A percentile compares a stretch with the other conserved stretches of the same genome.
Conservation (phyloP, 37 sponge, comb jelly and placozoan species). For the Diacarnus erythraeanus region DNA sequence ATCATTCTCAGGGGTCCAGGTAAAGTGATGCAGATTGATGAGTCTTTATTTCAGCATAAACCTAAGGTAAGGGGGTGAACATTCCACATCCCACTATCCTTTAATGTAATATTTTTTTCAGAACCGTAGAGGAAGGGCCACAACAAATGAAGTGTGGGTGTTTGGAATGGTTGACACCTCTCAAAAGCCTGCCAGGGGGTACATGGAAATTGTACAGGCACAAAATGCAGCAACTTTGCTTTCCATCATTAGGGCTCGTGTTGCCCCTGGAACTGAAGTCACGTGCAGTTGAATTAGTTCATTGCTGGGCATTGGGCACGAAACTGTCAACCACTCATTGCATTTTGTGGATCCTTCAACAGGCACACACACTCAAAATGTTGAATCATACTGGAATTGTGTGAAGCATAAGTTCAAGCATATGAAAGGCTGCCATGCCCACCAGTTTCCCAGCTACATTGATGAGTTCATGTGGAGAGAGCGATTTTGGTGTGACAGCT, state of each 20-base stretch:
- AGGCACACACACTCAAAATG: slow-evolving; percentile 62
- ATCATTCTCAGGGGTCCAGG: slow-evolving; percentile 38
- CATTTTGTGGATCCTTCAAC: slow-evolving; percentile 54
- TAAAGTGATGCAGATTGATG: slow-evolving; percentile 49
- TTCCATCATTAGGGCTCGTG: slow-evolving; percentile 59
- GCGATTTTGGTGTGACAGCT: slow-evolving; percentile 43
- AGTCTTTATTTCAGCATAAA: slow-evolving; percentile 50
- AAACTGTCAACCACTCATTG: slow-evolving; percentile 12
- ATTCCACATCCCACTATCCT: not conserved
- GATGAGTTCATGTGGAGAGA: slow-evolving; percentile 85
- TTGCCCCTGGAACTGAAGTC: slow-evolving; percentile 43
- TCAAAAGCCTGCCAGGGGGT: slow-evolving; percentile 37
- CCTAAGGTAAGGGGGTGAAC: slow-evolving; percentile 41
- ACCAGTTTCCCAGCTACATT: slow-evolving; percentile 47
- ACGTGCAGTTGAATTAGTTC: too few species aligned
- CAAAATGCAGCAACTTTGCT: slow-evolving; percentile 60
- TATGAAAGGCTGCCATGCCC: slow-evolving; percentile 52
- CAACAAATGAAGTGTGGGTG: slow-evolving; percentile 60
- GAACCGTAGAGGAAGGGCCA: slow-evolving; percentile 56
- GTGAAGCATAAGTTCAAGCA: slow-evolving; percentile 57
- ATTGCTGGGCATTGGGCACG: slow-evolving; percentile 63
- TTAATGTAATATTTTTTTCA: not conserved
- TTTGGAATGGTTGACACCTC: slow-evolving; percentile 70
- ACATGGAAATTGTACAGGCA: slow-evolving; percentile 50
- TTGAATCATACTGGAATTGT: slow-evolving; percentile 70